Base-by-base conservation (phyloP, 2,113 vertebrate species). In the Datnioides undecimradiatus region DNA sequence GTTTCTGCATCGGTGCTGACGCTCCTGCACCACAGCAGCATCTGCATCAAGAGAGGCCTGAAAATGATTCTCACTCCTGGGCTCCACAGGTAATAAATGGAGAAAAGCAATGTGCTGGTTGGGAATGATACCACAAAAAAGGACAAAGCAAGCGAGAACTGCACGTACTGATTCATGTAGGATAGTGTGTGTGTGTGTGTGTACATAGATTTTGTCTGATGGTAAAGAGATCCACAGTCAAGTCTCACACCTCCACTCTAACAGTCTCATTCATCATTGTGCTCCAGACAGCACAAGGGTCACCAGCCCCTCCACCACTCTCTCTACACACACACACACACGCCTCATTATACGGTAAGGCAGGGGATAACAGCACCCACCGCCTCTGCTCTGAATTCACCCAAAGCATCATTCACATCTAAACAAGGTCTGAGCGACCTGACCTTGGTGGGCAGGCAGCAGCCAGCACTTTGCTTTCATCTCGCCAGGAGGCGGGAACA, bases 231-330 rank as follows among this genome's bases (percentile, higher is more conserved):
- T 74, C 43, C 66, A 63, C 63, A 79, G 68, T 78, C 58, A 82
- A 69, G 66, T 79, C 73, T 89, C 73, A 73, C 74, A 81, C 80
- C 83, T 84, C 57, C 72, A 80, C 79, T 84, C 48, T 49, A 89
- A 88, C 63, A 1, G 51, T 52, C 60, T 78, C 79, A 90, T 90
- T 84, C 71, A 85, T 90, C 89, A 91, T 55, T 13, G 27, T 59
- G 67, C 36, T 55, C 67, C 72, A 78, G 72, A 82, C 79, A 79
- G 81, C 62, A 71, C 66, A 86, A 63, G 76, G 73, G 70, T 84
- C 69, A 85, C 46, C 69, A 43, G 31, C 52, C 62, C 40, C 33
- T n/a, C n/a, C n/a, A n/a, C 66, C 23, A 58, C 54, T 55, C 66
- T 43, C 33, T 52, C 41, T 36, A 51, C 36, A 73, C 23, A 57